phyloP scores from a whole-genome alignment of 1,140 invertebrate genomes.

The Drosophila sp. region DNA sequence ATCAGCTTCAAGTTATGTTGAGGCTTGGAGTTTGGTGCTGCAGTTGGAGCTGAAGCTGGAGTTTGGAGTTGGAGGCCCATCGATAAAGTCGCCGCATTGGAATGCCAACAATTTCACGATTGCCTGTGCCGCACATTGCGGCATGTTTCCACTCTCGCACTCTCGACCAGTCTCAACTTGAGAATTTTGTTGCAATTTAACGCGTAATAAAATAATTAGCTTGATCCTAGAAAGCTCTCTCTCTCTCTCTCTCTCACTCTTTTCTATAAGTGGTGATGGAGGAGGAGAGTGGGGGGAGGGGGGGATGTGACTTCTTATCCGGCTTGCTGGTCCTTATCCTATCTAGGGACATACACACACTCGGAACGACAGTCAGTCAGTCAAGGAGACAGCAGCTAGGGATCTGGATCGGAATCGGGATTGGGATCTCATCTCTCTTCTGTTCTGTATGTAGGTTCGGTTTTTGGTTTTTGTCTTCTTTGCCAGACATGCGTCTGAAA shows the following conservation, averaged over 20 bases:
- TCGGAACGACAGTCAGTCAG: constrained; percentile 50
- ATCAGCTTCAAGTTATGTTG: constrained; percentile 34
- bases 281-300: background rate
- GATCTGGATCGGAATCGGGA: background rate
- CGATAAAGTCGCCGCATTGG: constrained; percentile 69
- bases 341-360: constrained; percentile 32
- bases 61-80: constrained; percentile 33
- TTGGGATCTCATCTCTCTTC: constrained; percentile 29
- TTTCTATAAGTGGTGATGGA: background rate
- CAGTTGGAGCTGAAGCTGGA: constrained; percentile 22
- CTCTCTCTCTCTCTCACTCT: constrained; percentile 2
- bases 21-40: constrained; percentile 1
- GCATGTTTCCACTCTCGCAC: constrained; percentile 64
- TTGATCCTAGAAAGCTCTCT: constrained; percentile 25
- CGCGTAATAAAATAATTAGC: constrained; percentile 80
- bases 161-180: constrained; percentile 33
- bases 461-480: constrained; percentile 40
- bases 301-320: background rate
- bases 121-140: constrained; percentile 74
- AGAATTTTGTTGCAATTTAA: constrained; percentile 80
- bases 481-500: constrained; percentile 65
- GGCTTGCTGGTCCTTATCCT: constrained; percentile 23
- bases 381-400: constrained; percentile 46
- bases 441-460: constrained; percentile 13
- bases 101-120: constrained; percentile 79